Conservation (phyloP, 2,888 invertebrate genomes). For the Rhingia campestris region DNA sequence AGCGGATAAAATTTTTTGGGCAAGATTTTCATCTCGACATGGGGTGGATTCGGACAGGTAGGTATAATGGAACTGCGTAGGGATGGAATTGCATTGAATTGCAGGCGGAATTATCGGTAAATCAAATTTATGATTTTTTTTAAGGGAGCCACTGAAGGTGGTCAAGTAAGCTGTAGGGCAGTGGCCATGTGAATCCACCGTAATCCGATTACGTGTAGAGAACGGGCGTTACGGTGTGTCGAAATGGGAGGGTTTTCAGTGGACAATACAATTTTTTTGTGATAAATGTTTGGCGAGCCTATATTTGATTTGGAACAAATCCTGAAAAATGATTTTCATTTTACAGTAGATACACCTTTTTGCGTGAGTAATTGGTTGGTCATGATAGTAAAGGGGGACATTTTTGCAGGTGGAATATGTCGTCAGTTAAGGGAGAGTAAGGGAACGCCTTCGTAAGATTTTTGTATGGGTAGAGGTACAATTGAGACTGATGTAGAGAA, state of each 20-base stretch:
- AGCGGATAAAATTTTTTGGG: slow-evolving; percentile 34
- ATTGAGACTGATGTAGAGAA: too few species aligned
- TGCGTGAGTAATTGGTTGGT: background rate
- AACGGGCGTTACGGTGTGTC: slow-evolving; percentile 18
- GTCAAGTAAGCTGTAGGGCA: slow-evolving; percentile 50
- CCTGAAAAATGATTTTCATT: slow-evolving; percentile 3
- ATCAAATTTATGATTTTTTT: slow-evolving; percentile 5
- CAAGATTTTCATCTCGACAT: background rate
- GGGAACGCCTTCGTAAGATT: background rate
- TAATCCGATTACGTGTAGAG: slow-evolving; percentile 55
- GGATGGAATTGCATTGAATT: slow-evolving; percentile 7
- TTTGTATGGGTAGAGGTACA: too few species aligned
- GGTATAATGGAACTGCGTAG: slow-evolving; percentile 12
- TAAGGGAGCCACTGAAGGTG: slow-evolving; percentile 22
- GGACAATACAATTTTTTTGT: background rate
- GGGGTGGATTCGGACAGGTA: slow-evolving; percentile 1
- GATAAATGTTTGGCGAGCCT: slow-evolving; percentile 4
- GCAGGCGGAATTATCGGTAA: background rate
- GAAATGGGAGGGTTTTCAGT: background rate
- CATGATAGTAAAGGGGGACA: background rate
- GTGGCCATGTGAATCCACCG: slow-evolving; percentile 39
- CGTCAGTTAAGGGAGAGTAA: background rate
- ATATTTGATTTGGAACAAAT: slow-evolving; percentile 11
- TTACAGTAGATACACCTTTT: background rate
- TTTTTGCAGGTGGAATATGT: background rate